These are phyloP conservation scores for Platycnemis pennipes DNA, from an alignment of 2,888 invertebrate species.

Conservation along the genomic window DNA sequence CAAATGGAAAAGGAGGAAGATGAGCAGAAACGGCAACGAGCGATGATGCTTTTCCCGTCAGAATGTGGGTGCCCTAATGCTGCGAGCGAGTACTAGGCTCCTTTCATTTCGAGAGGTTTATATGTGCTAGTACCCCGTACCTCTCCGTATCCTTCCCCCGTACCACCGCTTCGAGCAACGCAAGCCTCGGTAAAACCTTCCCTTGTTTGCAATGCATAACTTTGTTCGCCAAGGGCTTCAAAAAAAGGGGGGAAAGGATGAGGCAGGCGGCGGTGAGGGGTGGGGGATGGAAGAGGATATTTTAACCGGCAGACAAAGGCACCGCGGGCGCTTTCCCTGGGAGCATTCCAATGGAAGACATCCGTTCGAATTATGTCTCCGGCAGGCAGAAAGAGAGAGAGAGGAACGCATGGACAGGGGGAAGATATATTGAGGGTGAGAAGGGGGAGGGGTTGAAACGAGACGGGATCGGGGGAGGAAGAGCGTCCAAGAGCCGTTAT, in stretches of 20 bases:
- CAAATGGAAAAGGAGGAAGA: not conserved
- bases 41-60: not conserved
- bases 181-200: not conserved
- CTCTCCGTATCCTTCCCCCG: not conserved
- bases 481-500: not conserved
- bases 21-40: too few species aligned
- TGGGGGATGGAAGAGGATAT: not conserved
- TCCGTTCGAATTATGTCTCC: constrained; percentile 56
- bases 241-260: not conserved
- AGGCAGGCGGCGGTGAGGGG: not conserved
- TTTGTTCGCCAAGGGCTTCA: constrained; percentile 36
- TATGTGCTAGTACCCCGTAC: not conserved
- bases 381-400: not conserved
- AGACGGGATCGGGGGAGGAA: too few species aligned
- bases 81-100: not conserved
- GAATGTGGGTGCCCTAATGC: not conserved
- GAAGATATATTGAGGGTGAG: not conserved
- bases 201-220: constrained; percentile 59
- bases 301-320: constrained; percentile 39
- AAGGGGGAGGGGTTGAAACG: not conserved
- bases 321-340: constrained; percentile 20
- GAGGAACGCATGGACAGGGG: not conserved
- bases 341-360: constrained; percentile 59
- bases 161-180: not conserved
- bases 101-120: not conserved